Evolutionary conservation across 2,888 invertebrate species (phyloP), one percentile per base, ranked within the genome.

Genomic region (Gortyna flavago): DNA sequence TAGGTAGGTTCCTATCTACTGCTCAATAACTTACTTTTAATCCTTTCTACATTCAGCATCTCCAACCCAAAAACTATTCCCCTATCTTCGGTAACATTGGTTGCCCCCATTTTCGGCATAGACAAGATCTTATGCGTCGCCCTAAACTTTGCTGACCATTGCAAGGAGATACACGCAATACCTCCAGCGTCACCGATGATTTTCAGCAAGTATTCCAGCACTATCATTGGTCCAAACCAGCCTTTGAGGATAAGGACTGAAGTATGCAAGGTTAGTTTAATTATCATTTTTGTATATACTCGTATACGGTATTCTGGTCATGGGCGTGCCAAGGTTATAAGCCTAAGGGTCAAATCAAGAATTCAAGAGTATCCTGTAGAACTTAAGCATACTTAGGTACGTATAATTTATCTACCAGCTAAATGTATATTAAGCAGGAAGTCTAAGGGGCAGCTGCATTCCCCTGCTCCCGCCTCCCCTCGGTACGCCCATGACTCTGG

Each of bases 121-220:
- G 98, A 99, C 90, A 99, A 99, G 94, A 97, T 99, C 0, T 97
- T 98, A 0, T 98, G 99, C 90, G 97, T 99, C 29, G 99, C 98
- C 0, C 96, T 99, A 78, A 99, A 99, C 94, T 99, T 99, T 94
- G 91, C 96, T 76, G 99, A 99, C 62, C 99, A 99, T 90, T 99
- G 99, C 89, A 97, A 97, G 74, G 99, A 99, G 91, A 98, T 98
- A 92, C 98, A 98, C 18, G 91, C 97, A 25, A 97, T 97, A 0
- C 95, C 97, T 0, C 98, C 98, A 0, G 95, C 96, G 18, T 98
- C 98, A 83, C 99, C 99, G 0, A 98, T 99, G 92, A 97, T 99
- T 86, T 99, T 99, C 94, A 98, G 97, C 93, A 99, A 99, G 95
- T 44, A 44, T 44, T 44, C 44, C 44, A 98, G 98, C 87, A 97